Conservation (phyloP, 2,113 vertebrate species). For the Melanotaenia duboulayi region DNA sequence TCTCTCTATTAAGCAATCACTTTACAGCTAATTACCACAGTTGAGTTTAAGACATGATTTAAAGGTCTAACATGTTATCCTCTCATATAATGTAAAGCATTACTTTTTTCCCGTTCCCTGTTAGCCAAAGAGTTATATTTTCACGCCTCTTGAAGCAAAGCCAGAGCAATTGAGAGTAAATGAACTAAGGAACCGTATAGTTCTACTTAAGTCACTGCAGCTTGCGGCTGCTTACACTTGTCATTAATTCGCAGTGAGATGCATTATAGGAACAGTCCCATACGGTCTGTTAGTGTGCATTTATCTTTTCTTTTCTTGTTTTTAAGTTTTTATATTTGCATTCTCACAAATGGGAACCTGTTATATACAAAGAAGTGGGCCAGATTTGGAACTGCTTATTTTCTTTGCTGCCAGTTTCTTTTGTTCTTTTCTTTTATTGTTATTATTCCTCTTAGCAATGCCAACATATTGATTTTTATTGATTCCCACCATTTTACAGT, state of each 20-base stretch:
- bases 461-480: slow-evolving; percentile 65
- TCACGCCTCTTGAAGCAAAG: slow-evolving; percentile 7
- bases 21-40: slow-evolving; percentile 48
- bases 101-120: neutral
- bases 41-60: slow-evolving; percentile 11
- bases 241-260: slow-evolving; percentile 39
- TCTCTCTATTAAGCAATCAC: slow-evolving; percentile 35
- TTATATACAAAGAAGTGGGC: slow-evolving; percentile 32
- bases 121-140: neutral
- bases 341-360: slow-evolving; percentile 65
- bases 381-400: slow-evolving; percentile 36
- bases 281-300: slow-evolving; percentile 15
- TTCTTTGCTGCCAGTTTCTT: slow-evolving; percentile 36
- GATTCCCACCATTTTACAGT: slow-evolving; percentile 50
- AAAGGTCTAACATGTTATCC: slow-evolving; percentile 20
- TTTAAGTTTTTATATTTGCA: slow-evolving; percentile 24
- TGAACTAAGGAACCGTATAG: neutral
- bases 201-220: slow-evolving; percentile 3
- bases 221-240: slow-evolving; percentile 4
- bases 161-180: slow-evolving; percentile 2
- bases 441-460: slow-evolving; percentile 46
- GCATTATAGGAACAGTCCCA: slow-evolving; percentile 41
- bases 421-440: slow-evolving; percentile 23
- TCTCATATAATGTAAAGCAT: slow-evolving; percentile 9
- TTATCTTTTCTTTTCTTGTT: slow-evolving; percentile 2